These are phyloP conservation scores for Sphaerodactylus townsendi DNA, from an alignment of 2,113 vertebrate genomes.

Conservation along the genomic window DNA sequence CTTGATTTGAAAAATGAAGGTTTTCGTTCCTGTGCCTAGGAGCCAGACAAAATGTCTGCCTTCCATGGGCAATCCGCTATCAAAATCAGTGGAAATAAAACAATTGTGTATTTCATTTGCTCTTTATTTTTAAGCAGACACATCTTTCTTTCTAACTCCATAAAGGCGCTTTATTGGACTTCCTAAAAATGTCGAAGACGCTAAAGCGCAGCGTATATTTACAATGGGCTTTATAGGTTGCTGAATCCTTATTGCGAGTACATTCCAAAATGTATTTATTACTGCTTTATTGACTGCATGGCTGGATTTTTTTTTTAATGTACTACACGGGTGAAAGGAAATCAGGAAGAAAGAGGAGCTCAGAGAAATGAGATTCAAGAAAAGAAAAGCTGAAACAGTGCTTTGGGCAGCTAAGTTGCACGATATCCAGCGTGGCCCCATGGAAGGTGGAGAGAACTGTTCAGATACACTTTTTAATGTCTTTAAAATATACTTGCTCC, in stretches of 20 bases:
- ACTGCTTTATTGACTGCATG: background rate
- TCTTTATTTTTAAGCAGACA: background rate
- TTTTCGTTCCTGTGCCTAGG: background rate
- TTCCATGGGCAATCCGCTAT: background rate
- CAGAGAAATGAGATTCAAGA: background rate
- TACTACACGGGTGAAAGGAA: background rate
- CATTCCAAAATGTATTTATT: slow-evolving; percentile 18
- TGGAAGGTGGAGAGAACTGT: background rate
- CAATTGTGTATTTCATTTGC: slow-evolving; percentile 17
- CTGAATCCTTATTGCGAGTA: background rate
- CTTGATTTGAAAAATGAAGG: background rate
- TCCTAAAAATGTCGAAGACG: background rate
- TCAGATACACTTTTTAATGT: background rate
- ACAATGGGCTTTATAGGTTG: background rate
- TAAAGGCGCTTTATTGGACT: slow-evolving; percentile 6
- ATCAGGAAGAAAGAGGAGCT: background rate
- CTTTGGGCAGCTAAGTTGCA: background rate
- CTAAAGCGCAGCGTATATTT: slow-evolving; percentile 9
- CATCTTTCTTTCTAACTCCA: slow-evolving; percentile 6
- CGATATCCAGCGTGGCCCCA: background rate
- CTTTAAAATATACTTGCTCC: too few relatives aligned
- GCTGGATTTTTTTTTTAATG: background rate
- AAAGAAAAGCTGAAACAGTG: background rate
- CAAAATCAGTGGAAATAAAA: background rate
- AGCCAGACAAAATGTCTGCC: background rate